Evolutionary conservation across 2,113 vertebrate genomes (phyloP), one percentile per base, ranked within the genome.

Genomic region (Chionodraco myersi): DNA sequence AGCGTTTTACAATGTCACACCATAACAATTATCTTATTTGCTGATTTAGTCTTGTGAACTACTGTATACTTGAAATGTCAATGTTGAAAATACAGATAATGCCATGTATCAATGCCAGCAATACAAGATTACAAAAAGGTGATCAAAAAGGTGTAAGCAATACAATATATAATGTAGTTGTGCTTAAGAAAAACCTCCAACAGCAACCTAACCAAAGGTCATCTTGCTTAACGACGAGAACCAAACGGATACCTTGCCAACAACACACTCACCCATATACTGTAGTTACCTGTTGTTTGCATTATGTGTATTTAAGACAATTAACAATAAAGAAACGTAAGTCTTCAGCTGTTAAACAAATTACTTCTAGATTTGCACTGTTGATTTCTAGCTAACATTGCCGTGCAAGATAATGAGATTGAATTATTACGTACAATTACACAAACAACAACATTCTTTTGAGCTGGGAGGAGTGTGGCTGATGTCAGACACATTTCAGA

Each of bases 91-190:
- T 53, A 7, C 2, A 53, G 18, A 18, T 68, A 4, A 44, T 45
- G 66, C n/a, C 8, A 26, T 11, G 21, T 45, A 13, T 44, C 51
- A 74, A 3, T 30, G 34, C 15, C n/a, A 69, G 10, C 34, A 12
- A 45, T 34, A 5, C 41, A 49, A 0, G 8, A 51, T 36, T 52
- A 15, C 12, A 36, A 53, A 30, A 30, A 30, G 30, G 30, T 7
- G 58, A 49, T 21, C 21, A 63, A 69, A 78, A 21, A 21, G 21
- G 21, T 21, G 21, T 21, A 21, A 81, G 44, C 44, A 59, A n/a
- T 45, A 15, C 4, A 51, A n/a, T 49, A 10, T 10, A 41, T 9
- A 10, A 61, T 72, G 7, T 21, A 77, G 52, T 14, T 74, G 2
- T 44, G 23, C 26, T 26, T 26, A 47, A 2, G 71, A n/a, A 30